Evolutionary conservation across 2,113 vertebrate genomes (phyloP), one percentile per base, ranked within the genome.

Genomic region (Ursus arctos): DNA sequence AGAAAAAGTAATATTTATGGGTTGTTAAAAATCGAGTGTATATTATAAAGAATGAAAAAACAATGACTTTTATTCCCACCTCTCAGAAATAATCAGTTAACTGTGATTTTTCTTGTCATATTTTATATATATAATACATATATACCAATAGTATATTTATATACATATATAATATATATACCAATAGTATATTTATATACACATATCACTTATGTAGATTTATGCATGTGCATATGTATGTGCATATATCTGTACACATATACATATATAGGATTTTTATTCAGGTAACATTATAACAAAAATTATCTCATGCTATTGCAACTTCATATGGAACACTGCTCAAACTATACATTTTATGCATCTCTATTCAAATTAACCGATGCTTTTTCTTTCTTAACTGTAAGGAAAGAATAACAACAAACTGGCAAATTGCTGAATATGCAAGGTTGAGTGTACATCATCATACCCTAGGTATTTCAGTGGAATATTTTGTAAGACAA

Each of bases 41-140:
- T 69, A 79, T 57, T 88, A 53, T 67, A 88, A 92, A 72, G 13
- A 83, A 74, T 40, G 10, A 92, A 61, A 16, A 72, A 88, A 61
- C 67, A 74, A 79, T 67, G 4, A 81, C 15, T 77, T 63, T 77
- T 85, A 87, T 72, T 85, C 13, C 16, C 22, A 36, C 33, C 16
- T 89, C 79, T 92, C 33, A 93, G 40, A 87, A 96, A 69, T 81
- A 92, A 91, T 67, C 72, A 79, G 26, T 40, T 81, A 76, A 90
- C 1, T 43, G n/a, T 79, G 40, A 51, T 63, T 61, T 80, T 69
- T 31, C 33, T 40, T 80, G 43, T 67, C 87, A 28, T 76, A 9
- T 51, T 33, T 43, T 57, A n/a, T 33, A 65, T 22, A 4, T 61
- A 57, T 59, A 59, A 24, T 8, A 22, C 26, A 76, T 49, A 26